Evolutionary conservation across 2,797 vertebrate species (phyloP), one percentile per base, ranked within the genome.

Genomic region (Pseudochirops corinnae): DNA sequence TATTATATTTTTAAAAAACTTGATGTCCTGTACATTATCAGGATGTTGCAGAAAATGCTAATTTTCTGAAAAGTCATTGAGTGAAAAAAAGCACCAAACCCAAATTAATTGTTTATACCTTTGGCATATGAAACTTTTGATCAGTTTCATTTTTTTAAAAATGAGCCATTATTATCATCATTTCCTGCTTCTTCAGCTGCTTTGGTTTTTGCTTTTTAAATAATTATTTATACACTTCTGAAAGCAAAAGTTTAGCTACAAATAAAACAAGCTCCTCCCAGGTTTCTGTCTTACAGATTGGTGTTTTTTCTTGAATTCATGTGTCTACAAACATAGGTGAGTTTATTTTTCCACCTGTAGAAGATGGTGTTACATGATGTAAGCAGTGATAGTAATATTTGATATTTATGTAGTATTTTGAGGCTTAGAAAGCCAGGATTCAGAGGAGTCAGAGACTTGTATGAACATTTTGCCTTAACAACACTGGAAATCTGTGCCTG

Each of bases 171-270:
- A 55, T 95, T 60, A 31, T 26, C 57, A 5, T n/a, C 90, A 95
- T 92, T 93, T 92, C 24, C 62, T 92, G 16, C 12, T 92, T 95
- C 26, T 96, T 95, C 50, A 96, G 95, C 53, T 92, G 29, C 16
- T 92, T 92, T 50, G 1, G 2, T 57, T 57, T 56, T 57, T 57
- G 26, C 28, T 16, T 58, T 95, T 74, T 7, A 24, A 96, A 56
- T 96, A 67, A 87, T 91, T 28, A 93, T 94, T 56, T 56, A 92
- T 53, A 93, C 33, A 94, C 16, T 55, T 95, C 18, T 55, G 67
- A 62, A 52, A 92, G 82, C n/a, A 57, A 57, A 91, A 91, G 28
- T 60, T 50, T 53, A 87, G 74, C 74, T 87, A 87, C 39, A 46
- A 82, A 46, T 46, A 46, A 46, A 82, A 82, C 6, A 82, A 82